These are phyloP conservation scores for Machimus atricapillus DNA, from an alignment of 2,888 invertebrate species.

Conservation along the genomic window DNA sequence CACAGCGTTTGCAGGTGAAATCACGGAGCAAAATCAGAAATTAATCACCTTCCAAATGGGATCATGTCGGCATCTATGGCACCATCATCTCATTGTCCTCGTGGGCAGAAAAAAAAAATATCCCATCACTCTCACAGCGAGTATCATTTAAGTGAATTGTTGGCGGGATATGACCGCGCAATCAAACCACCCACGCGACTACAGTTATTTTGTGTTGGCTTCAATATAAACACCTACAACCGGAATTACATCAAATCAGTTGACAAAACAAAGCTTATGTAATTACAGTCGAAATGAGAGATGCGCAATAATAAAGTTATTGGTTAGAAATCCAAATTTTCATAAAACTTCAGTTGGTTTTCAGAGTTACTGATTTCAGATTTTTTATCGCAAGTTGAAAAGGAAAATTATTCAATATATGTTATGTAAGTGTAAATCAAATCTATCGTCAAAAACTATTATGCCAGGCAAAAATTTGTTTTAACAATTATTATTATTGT, in stretches of 20 bases:
- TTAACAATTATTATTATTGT: too few relatives aligned
- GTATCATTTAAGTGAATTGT: not conserved
- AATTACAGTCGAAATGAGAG: too few relatives aligned
- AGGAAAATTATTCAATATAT: too few relatives aligned
- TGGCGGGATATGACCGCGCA: not conserved
- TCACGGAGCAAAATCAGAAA: not conserved
- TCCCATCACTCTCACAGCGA: not conserved
- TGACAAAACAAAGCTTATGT: not conserved
- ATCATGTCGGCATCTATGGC: not conserved
- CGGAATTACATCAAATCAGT: not conserved
- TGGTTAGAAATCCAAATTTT: too few relatives aligned
- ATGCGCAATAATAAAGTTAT: too few relatives aligned
- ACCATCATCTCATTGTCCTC: not conserved
- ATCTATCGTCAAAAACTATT: too few relatives aligned
- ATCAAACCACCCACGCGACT: not conserved
- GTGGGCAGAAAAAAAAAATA: not conserved
- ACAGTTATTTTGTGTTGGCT: not conserved
- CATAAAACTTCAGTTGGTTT: too few relatives aligned
- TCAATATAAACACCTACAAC: not conserved
- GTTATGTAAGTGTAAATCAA: too few relatives aligned
- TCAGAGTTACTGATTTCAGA: too few relatives aligned
- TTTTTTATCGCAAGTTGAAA: too few relatives aligned
- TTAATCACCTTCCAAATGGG: not conserved
- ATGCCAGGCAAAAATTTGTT: too few relatives aligned
- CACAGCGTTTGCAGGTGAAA: not conserved